These are phyloP conservation scores for Pangasius djambal DNA, from an alignment of 2,797 vertebrate species.

Conservation along the genomic window DNA sequence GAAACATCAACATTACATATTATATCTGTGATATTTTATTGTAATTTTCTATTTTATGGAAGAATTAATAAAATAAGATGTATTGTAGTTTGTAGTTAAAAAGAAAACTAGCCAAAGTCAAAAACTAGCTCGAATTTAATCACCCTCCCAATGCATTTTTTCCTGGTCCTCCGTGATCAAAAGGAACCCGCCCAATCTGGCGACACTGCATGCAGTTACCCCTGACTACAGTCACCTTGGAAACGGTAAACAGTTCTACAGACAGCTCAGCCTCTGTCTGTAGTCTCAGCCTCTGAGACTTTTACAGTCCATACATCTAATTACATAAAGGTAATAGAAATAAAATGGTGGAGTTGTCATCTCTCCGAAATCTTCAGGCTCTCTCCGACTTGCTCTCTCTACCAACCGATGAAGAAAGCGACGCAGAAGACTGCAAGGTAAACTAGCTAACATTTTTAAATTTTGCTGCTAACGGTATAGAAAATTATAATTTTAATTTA, in stretches of 20 bases:
- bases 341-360: constrained; percentile 14
- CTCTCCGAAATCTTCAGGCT: constrained; percentile 7
- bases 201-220: no score
- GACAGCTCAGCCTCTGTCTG: no score
- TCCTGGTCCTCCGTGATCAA: no score
- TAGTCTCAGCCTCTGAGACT: background rate
- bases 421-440: constrained; percentile 20
- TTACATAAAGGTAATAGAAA: background rate
- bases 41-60: no score
- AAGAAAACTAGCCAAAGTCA: no score
- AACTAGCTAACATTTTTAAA: background rate
- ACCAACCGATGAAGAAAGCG: constrained; percentile 7
- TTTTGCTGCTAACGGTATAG: background rate
- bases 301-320: background rate
- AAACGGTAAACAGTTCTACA: constrained; percentile 29
- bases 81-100: no score
- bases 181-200: no score
- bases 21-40: no score
- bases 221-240: background rate
- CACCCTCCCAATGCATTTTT: no score
- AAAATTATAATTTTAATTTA: background rate
- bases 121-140: no score
- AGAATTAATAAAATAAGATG: no score
- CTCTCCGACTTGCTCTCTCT: constrained; percentile 25
- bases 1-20: no score